Evolutionary conservation across 1,140 invertebrate genomes (phyloP), one percentile per base, ranked within the genome.

Genomic region (Batillaria attramentaria): DNA sequence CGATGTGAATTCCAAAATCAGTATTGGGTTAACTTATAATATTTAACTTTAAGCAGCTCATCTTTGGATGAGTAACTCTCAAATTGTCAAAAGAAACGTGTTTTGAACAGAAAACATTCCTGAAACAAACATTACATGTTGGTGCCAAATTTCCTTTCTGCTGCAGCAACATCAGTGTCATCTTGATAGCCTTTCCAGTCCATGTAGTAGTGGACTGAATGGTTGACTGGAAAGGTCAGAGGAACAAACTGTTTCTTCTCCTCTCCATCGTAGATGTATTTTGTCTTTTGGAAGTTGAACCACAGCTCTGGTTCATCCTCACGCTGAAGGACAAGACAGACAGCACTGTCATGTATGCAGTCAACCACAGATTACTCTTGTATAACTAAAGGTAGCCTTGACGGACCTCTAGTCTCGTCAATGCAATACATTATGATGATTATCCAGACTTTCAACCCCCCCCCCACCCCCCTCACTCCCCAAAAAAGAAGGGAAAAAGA

Each of bases 241-340:
- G 94, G 94, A 70, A 93, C 89, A 90, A 99, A 99, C 54, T 90
- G 90, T 86, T 96, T 95, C 74, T 94, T 95, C 77, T 93, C 91
- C 2, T 95, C 93, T 78, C 81, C 91, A 88, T 97, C 94, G 94
- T 96, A 99, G 74, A 96, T 89, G 91, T 98, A 99, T 91, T 98
- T 98, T 0, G 96, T 97, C 91, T 99, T 98, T 94, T 99, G 98
- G 91, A 99, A 99, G 73, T 95, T 94, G 89, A 99, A 97, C 95
- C 95, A 98, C 60, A 92, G 82, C 24, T 84, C 68, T 35, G 81
- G 79, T 28, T 82, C 81, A 65, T 77, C 81, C n/a, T 85, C 85
- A 43, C 84, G 81, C 87, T 86, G 80, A 54, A 82, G 83, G 33
- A 70, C 70, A 75, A 33, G 16, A 72, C 4, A 43, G 24, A 37